Conservation (phyloP, 2,797 vertebrate genomes). For the Masticophis lateralis region DNA sequence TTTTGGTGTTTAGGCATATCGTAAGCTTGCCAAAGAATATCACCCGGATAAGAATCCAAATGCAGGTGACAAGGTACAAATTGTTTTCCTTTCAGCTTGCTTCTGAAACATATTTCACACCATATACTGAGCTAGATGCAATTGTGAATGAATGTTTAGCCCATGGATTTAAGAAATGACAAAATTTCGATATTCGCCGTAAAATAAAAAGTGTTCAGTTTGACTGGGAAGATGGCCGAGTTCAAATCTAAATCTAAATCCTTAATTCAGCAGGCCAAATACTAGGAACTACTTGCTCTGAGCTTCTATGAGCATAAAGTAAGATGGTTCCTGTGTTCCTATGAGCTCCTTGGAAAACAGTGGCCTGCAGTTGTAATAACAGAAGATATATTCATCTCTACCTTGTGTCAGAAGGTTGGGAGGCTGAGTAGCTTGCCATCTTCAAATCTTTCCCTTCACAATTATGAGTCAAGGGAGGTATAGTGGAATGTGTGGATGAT, state of each 20-base stretch:
- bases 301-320: neutral
- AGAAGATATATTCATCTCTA: neutral
- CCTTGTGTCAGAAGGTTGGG: neutral
- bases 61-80: conserved; percentile 92
- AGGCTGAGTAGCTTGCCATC: neutral
- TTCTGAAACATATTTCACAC: neutral
- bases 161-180: neutral
- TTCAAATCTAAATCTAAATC: neutral
- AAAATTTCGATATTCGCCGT: neutral
- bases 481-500: too few relatives aligned
- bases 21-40: conserved; percentile 96
- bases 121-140: neutral
- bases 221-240: neutral
- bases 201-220: neutral
- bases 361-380: neutral
- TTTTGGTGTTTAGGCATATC: conserved; percentile 82
- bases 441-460: neutral
- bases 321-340: too few relatives aligned
- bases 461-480: neutral
- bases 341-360: neutral
- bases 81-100: neutral
- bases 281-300: neutral
- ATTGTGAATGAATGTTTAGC: too few relatives aligned
- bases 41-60: conserved; percentile 99
- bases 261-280: neutral